Conservation (phyloP, 1,140 invertebrate genomes). For the Brachionus rotundiformis region DNA sequence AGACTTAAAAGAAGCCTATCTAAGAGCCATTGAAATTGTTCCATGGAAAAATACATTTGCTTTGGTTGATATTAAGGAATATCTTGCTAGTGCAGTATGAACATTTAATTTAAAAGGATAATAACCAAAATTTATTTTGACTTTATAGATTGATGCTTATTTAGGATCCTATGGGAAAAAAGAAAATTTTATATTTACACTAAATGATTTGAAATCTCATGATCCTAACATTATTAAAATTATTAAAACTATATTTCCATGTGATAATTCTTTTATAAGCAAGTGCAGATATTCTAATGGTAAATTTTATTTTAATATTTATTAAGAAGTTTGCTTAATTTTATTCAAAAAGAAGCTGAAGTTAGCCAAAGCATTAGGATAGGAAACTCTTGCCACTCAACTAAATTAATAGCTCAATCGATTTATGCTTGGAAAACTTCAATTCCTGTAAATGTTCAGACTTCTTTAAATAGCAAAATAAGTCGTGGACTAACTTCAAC, state of each 20-base stretch:
- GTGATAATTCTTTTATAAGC: constrained; percentile 56
- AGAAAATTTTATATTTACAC: constrained; percentile 55
- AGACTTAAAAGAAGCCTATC: constrained; percentile 54
- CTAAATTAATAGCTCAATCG: too few species aligned
- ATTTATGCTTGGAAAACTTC: not conserved
- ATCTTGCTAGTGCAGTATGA: constrained; percentile 55
- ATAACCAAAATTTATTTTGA: not conserved
- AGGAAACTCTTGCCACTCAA: not conserved
- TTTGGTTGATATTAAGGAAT: constrained; percentile 54
- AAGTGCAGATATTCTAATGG: constrained; percentile 53
- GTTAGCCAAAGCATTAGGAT: not conserved
- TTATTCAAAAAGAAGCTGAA: not conserved
- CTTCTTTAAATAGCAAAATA: not conserved
- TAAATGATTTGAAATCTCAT: constrained; percentile 54
- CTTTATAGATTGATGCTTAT: constrained; percentile 55
- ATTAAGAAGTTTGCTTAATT: not conserved
- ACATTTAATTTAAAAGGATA: not conserved
- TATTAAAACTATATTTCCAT: constrained; percentile 55
- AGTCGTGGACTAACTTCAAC: not conserved
- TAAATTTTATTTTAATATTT: not conserved
- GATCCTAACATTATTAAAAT: constrained; percentile 55
- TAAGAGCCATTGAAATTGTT: constrained; percentile 53
- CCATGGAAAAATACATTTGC: constrained; percentile 56
- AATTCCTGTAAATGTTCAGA: not conserved
- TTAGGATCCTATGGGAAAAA: constrained; percentile 54